A percentile compares a stretch with the other conserved stretches of the same genome.
These are phyloP conservation scores for Eremophila alpestris DNA, from an alignment of 2,797 vertebrate genomes.

Conservation along the genomic window DNA sequence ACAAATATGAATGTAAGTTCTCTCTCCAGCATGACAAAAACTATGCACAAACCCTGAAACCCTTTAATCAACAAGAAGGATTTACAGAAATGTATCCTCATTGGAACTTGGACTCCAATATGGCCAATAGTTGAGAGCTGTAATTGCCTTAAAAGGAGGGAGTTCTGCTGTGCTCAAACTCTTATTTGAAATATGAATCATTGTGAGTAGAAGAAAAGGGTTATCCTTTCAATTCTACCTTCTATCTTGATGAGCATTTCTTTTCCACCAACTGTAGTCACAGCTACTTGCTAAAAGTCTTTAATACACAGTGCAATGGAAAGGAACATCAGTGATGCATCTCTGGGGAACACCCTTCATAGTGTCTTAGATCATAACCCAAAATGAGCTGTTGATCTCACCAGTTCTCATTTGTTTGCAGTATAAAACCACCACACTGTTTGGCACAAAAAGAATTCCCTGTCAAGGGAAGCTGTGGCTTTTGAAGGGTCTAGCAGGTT, in stretches of 20 bases:
- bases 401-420: background rate
- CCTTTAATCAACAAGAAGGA: background rate
- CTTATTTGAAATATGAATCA: background rate
- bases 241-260: background rate
- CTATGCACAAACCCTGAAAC: background rate
- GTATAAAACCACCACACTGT: background rate
- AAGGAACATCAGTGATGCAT: background rate
- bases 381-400: constrained; percentile 32
- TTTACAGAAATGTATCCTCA: background rate
- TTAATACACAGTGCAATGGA: background rate
- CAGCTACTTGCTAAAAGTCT: background rate
- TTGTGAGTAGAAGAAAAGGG: background rate
- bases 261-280: background rate
- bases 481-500: background rate
- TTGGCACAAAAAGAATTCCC: background rate
- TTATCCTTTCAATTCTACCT: background rate
- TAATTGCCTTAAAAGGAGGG: background rate
- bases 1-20: background rate
- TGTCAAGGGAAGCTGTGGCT: background rate
- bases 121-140: background rate
- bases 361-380: background rate
- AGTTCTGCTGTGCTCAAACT: background rate
- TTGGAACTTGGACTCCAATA: background rate
- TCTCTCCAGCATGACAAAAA: background rate
- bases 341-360: background rate